These are phyloP conservation scores for Phylloscopus trochilus DNA, from an alignment of 2,113 vertebrate species.

Conservation along the genomic window DNA sequence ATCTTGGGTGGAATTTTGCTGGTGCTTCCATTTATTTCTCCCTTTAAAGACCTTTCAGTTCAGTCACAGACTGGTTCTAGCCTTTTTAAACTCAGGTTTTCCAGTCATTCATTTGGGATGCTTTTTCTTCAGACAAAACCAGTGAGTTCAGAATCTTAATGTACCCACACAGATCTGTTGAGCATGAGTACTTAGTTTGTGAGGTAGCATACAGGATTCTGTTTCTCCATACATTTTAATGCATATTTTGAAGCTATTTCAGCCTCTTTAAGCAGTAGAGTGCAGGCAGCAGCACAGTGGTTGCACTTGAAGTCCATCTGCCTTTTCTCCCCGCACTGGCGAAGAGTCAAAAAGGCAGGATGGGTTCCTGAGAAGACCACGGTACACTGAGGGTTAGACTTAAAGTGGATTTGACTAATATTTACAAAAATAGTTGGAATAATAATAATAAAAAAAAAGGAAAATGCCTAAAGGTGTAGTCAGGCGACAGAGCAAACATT, in stretches of 20 bases:
- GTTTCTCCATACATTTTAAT: neutral
- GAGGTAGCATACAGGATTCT: neutral
- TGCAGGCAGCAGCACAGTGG: accelerated
- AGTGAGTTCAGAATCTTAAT: neutral
- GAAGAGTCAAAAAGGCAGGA: neutral
- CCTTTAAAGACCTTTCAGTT: neutral
- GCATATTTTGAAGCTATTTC: neutral
- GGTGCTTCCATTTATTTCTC: neutral
- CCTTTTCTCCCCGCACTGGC: neutral
- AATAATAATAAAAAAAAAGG: neutral
- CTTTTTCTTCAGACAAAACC: neutral
- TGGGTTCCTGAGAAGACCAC: neutral
- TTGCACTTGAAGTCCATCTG: neutral
- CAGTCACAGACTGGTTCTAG: neutral
- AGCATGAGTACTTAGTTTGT: neutral
- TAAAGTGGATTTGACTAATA: neutral
- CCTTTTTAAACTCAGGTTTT: neutral
- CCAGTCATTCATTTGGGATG: neutral
- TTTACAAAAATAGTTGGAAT: neutral
- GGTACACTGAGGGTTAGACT: neutral
- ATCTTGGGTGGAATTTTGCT: neutral
- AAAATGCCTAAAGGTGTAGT: conserved; percentile 1
- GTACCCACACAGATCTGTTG: neutral
- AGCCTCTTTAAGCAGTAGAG: neutral
- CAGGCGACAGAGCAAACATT: neutral